Conservation (phyloP, 2,113 vertebrate genomes). For the Diadophis punctatus region DNA sequence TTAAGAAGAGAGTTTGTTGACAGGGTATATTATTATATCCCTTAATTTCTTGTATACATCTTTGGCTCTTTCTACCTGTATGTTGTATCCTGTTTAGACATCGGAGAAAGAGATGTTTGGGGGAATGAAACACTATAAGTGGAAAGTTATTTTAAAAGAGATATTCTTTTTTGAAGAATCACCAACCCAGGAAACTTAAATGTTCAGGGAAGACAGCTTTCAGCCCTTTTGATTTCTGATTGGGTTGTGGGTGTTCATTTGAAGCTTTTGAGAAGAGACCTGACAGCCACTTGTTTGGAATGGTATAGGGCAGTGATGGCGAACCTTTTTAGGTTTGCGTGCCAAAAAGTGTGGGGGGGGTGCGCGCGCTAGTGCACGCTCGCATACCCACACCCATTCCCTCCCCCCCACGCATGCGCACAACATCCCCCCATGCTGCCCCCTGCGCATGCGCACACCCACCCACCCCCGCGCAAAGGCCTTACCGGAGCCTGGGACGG, state of each 20-base stretch:
- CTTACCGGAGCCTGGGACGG: no score
- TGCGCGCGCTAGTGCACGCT: no score
- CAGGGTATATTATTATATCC: not conserved
- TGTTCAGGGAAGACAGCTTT: not conserved
- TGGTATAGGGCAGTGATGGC: not conserved
- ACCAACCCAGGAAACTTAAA: not conserved
- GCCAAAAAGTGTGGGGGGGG: no score
- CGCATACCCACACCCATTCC: no score
- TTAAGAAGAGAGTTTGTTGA: conserved; percentile 21
- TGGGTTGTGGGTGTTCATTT: not conserved
- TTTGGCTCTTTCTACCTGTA: not conserved
- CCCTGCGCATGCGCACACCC: no score
- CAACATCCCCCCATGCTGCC: no score
- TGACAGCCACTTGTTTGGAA: not conserved
- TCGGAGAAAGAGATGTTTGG: not conserved
- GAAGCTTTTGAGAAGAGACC: not conserved
- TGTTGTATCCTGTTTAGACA: conserved; percentile 6
- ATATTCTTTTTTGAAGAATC: not conserved
- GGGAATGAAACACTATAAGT: not conserved
- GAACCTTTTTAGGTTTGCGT: no score
- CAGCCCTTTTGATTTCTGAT: not conserved
- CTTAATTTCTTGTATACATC: not conserved
- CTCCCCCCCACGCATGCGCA: no score
- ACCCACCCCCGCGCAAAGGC: no score
- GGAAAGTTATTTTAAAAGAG: not conserved